Evolutionary conservation across 2,113 vertebrate species (phyloP).

Genomic region (Platichthys stellatus): DNA sequence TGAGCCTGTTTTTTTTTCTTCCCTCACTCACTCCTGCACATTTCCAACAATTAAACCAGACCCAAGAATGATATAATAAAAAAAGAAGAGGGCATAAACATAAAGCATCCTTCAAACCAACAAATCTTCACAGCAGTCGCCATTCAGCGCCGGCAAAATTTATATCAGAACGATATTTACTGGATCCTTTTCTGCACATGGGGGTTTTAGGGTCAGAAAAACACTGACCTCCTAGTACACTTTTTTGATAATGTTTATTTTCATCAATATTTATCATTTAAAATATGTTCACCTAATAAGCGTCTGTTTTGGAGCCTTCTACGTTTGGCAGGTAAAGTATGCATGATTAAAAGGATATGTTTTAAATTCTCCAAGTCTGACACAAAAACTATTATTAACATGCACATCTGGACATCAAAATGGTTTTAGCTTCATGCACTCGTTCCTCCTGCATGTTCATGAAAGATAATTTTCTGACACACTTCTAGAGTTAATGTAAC

Average conservation of each 20-base stretch:
- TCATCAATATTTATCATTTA: not conserved
- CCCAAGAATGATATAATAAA: not conserved
- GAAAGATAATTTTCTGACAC: not conserved
- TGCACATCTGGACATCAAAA: not conserved
- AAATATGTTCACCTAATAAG: slow-evolving; percentile 11
- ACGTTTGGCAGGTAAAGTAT: not conserved
- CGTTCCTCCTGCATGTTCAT: not conserved
- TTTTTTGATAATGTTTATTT: not conserved
- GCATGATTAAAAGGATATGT: not conserved
- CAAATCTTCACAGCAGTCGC: not conserved
- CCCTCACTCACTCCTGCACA: slow-evolving; percentile 18
- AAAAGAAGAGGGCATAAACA: not conserved
- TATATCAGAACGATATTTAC: not conserved
- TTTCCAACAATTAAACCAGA: slow-evolving; percentile 14
- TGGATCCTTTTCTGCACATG: not conserved
- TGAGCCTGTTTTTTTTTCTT: not conserved
- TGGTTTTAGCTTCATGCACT: not conserved
- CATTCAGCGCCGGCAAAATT: not conserved
- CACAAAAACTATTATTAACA: not conserved
- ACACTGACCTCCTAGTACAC: not conserved
- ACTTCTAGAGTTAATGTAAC: not conserved
- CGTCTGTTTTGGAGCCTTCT: not conserved
- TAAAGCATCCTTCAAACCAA: not conserved
- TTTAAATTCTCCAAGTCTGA: not conserved
- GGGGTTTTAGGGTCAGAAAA: slow-evolving; percentile 1